A percentile compares a stretch with the other conserved stretches of the same genome.
phyloP scores from a whole-genome alignment of 2,113 vertebrate species.

The Cairina moschata region DNA sequence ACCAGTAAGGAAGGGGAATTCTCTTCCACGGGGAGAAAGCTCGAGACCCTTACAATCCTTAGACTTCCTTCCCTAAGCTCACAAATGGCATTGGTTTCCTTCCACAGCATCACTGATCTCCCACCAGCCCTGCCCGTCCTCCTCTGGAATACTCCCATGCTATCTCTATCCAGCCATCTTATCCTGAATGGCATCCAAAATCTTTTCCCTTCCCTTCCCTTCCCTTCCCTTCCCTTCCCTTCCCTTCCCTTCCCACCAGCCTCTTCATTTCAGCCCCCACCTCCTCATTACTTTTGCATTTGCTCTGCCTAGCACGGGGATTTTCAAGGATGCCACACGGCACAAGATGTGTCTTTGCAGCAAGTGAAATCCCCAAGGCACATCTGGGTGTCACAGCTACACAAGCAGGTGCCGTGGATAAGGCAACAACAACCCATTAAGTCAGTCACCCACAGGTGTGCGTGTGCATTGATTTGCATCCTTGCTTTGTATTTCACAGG shows the following conservation, averaged over 20 bases:
- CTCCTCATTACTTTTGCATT: not conserved
- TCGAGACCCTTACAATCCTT: not conserved
- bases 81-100: not conserved
- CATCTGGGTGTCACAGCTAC: not conserved
- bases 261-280: not conserved
- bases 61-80: not conserved
- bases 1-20: not conserved
- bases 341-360: not conserved
- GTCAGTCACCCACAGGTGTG: accelerated
- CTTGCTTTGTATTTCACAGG: not conserved
- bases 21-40: not conserved
- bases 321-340: not conserved
- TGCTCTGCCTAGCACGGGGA: not conserved
- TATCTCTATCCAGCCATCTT: not conserved
- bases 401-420: accelerated
- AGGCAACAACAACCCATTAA: not conserved
- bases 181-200: not conserved
- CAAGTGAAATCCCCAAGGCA: not conserved
- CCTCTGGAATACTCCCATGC: not conserved
- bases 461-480: not conserved
- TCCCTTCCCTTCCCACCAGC: not conserved
- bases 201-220: not conserved
- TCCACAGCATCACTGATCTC: not conserved
- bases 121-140: not conserved
- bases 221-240: not conserved